These are phyloP conservation scores for Corapipo altera DNA, from an alignment of 2,113 vertebrate genomes.

Conservation along the genomic window DNA sequence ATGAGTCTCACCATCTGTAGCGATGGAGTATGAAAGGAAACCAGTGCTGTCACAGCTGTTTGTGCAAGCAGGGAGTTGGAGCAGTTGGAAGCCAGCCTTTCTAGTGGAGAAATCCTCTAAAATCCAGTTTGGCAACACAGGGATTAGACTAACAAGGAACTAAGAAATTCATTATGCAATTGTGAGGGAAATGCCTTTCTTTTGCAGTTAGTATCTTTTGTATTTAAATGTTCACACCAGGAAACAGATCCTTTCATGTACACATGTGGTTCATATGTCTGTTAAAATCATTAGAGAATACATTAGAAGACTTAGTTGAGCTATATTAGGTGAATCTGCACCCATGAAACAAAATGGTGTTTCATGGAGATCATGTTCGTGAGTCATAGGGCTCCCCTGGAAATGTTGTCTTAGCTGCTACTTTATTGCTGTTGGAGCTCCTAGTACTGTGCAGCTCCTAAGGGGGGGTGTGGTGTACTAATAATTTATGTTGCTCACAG, in stretches of 20 bases:
- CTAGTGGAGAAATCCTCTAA: not conserved
- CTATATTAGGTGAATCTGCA: not conserved
- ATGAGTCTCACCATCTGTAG: not conserved
- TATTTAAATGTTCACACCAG: not conserved
- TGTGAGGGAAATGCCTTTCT: not conserved
- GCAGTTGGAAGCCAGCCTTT: not conserved
- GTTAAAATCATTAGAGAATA: not conserved
- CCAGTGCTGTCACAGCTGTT: not conserved
- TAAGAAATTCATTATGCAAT: not conserved
- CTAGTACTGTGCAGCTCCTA: not conserved
- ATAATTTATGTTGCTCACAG: accelerated
- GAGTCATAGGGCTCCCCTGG: not conserved
- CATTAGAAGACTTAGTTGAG: not conserved
- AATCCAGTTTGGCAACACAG: not conserved
- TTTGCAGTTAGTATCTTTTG: not conserved
- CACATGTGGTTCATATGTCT: accelerated
- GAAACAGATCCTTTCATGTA: not conserved
- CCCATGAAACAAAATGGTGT: not conserved
- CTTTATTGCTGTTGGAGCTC: not conserved
- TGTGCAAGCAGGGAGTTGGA: not conserved
- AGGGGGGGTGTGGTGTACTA: not conserved
- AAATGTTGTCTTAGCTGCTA: not conserved
- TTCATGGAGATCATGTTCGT: not conserved
- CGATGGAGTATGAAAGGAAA: not conserved
- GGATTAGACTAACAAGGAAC: not conserved